Evolutionary conservation across 1,140 invertebrate species (phyloP).

Genomic region (Portunus trituberculatus): DNA sequence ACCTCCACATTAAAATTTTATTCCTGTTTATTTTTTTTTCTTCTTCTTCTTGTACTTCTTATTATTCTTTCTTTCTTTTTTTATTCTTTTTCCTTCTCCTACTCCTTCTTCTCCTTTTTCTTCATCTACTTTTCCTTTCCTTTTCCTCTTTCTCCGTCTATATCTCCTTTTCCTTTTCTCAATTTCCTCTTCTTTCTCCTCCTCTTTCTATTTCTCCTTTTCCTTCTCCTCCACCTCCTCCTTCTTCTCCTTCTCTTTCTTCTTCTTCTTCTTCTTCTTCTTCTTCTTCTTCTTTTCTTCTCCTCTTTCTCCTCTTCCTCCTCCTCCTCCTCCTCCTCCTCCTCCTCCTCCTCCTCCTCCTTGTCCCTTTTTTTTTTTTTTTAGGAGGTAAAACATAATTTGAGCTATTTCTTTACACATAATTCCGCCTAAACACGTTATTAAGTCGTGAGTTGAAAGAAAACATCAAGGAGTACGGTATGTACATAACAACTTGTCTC

Average conservation of each 20-base stretch:
- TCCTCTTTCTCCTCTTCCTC: background rate
- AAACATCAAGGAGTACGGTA: background rate
- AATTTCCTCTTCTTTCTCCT: background rate
- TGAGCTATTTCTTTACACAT: background rate
- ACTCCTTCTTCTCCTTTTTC: background rate
- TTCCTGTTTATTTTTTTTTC: no score
- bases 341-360: background rate
- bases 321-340: background rate
- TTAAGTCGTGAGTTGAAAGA: background rate
- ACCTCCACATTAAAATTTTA: no score
- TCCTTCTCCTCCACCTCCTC: background rate
- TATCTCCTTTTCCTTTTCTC: background rate
- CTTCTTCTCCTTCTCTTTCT: background rate
- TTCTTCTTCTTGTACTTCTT: no score
- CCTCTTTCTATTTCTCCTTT: background rate
- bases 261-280: background rate
- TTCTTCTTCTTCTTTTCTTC: background rate
- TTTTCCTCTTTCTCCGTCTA: background rate
- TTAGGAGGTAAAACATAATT: background rate
- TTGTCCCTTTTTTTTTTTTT: background rate
- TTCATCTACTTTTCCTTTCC: background rate
- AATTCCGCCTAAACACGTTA: background rate
- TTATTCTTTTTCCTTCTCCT: no score
- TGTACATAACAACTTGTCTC: background rate
- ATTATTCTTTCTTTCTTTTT: no score